A percentile compares a stretch with the other conserved stretches of the same genome.
Conservation (phyloP, 1,140 invertebrate species). For the Macrosteles quadrilineatus region DNA sequence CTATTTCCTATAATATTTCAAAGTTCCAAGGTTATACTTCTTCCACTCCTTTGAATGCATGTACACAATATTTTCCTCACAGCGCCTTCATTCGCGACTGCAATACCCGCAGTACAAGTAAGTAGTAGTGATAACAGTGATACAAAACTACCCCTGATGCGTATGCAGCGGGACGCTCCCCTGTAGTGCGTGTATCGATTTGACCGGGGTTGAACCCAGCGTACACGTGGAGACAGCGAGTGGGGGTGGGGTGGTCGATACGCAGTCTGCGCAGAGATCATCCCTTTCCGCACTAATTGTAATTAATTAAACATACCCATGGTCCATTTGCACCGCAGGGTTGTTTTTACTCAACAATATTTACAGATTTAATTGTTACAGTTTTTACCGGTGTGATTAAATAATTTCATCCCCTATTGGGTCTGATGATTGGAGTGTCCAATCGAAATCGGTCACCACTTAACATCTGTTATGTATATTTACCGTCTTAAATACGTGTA, state of each 20-base stretch:
- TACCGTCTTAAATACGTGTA: not conserved
- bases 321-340: not conserved
- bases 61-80: no score
- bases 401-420: not conserved
- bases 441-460: not conserved
- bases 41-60: no score
- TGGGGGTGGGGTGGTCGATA: slow-evolving; percentile 1
- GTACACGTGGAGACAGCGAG: not conserved
- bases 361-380: not conserved
- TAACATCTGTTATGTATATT: not conserved
- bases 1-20: no score
- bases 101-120: no score
- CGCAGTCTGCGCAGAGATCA: not conserved
- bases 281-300: slow-evolving; percentile 4
- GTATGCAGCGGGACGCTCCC: no score
- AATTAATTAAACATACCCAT: slow-evolving; percentile 18
- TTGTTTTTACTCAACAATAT: not conserved
- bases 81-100: no score
- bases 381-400: not conserved
- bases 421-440: no score
- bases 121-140: no score
- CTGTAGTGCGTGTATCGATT: not conserved
- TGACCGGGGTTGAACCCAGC: slow-evolving; percentile 16
- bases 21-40: no score
- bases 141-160: no score